These are phyloP conservation scores for Lamellibrachia columna DNA, from an alignment of 2,888 invertebrate species.

Conservation along the genomic window DNA sequence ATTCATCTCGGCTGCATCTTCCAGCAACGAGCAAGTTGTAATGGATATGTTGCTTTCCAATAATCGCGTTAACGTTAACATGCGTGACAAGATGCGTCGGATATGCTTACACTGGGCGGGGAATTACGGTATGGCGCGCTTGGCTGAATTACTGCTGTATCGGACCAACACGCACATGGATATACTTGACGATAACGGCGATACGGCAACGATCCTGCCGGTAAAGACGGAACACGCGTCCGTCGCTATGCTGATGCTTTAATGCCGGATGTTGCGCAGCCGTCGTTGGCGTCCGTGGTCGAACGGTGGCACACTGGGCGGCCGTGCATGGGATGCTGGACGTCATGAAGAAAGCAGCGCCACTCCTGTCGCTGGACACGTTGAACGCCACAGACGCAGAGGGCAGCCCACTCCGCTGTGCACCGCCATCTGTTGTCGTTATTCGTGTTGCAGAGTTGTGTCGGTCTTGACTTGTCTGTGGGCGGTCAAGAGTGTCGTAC, in stretches of 20 bases:
- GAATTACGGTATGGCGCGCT: constrained; percentile 20
- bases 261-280: background rate
- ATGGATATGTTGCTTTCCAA: background rate
- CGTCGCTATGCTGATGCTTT: constrained; percentile 20
- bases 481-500: constrained; percentile 29
- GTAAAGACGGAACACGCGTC: constrained; percentile 23
- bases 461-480: constrained; percentile 26
- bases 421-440: background rate
- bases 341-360: constrained; percentile 8
- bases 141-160: background rate
- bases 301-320: constrained; percentile 23
- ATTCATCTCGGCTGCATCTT: background rate
- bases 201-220: constrained; percentile 28
- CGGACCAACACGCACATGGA: background rate
- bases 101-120: constrained; percentile 32
- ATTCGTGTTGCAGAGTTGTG: background rate
- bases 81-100: constrained; percentile 25
- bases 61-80: background rate
- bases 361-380: constrained; percentile 6
- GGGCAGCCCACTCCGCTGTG: constrained; percentile 18
- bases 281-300: background rate
- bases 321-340: constrained; percentile 22
- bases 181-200: constrained; percentile 26
- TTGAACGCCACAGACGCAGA: background rate
- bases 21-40: background rate